Conservation (phyloP, 92 coral and sea anemone species). For the Paragorgia papillata region DNA sequence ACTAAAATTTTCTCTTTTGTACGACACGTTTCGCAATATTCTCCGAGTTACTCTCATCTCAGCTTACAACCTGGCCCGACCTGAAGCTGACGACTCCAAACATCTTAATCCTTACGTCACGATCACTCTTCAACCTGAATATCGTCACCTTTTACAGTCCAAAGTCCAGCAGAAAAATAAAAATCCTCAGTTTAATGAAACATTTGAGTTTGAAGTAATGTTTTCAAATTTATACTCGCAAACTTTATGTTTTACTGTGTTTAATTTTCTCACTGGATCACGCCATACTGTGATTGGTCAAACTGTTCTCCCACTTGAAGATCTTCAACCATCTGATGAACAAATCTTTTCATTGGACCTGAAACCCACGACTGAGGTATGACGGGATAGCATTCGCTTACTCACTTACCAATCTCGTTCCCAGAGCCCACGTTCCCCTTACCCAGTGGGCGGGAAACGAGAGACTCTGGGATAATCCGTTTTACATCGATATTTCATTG, state of each 20-base stretch:
- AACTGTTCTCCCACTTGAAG: constrained; percentile 69
- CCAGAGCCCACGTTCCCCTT: no score
- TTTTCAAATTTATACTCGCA: constrained; percentile 45
- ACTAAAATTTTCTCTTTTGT: constrained; percentile 70
- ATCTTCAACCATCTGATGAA: constrained; percentile 66
- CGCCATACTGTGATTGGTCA: constrained; percentile 91
- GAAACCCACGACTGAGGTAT: constrained; percentile 83
- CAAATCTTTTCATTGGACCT: constrained; percentile 67
- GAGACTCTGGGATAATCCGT: no score
- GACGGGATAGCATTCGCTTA: not conserved
- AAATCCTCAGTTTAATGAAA: constrained; percentile 80
- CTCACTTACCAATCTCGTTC: not conserved
- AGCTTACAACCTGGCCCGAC: constrained; percentile 67
- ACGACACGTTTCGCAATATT: constrained; percentile 69
- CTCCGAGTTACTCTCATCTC: constrained; percentile 66
- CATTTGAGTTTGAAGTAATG: constrained; percentile 84
- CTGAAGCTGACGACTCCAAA: constrained; percentile 62
- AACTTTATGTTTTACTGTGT: constrained; percentile 77
- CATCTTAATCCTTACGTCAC: constrained; percentile 85
- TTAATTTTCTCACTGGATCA: constrained; percentile 75
- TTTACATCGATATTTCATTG: no score
- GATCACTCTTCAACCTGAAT: constrained; percentile 82
- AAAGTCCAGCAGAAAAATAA: constrained; percentile 84
- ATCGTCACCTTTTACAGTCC: constrained; percentile 85
- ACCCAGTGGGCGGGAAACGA: no score